Evolutionary conservation across 2,888 invertebrate species (phyloP).

Genomic region (Nesidiocoris tenuis): DNA sequence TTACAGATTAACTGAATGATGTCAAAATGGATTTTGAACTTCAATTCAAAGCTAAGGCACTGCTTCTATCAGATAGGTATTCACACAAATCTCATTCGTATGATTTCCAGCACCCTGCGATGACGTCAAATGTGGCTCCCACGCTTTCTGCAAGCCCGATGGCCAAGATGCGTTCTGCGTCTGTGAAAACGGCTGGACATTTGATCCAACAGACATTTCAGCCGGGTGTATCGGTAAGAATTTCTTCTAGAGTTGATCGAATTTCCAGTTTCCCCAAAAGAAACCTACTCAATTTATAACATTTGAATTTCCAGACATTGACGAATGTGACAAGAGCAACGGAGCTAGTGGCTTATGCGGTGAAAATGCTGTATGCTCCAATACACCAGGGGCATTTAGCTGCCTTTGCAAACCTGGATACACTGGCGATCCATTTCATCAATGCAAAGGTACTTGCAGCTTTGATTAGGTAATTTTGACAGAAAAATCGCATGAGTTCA

Average conservation of each 20-base stretch:
- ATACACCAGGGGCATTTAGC: constrained; percentile 73
- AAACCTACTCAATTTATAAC: neutral
- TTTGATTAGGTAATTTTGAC: too few relatives aligned
- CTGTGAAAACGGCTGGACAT: constrained; percentile 91
- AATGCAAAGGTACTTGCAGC: constrained; percentile 70
- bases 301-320: constrained; percentile 64
- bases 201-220: constrained; percentile 81
- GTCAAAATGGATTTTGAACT: neutral
- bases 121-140: constrained; percentile 83
- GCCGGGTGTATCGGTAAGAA: constrained; percentile 75
- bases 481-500: neutral
- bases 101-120: constrained; percentile 88
- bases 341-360: constrained; percentile 82
- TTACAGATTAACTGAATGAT: too few relatives aligned
- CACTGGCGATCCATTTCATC: constrained; percentile 78
- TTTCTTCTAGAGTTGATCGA: neutral
- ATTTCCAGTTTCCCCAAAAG: neutral
- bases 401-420: constrained; percentile 83
- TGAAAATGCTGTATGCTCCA: constrained; percentile 76
- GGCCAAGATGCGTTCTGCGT: constrained; percentile 87
- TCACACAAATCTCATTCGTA: too few relatives aligned
- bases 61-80: neutral
- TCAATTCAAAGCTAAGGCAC: neutral
- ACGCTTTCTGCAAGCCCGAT: constrained; percentile 85
- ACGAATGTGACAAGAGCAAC: constrained; percentile 80